Percentiles rank a stretch among this genome's conserved stretches.
These are phyloP conservation scores for Apamea anceps DNA, from an alignment of 2,888 invertebrate species.

Conservation along the genomic window DNA sequence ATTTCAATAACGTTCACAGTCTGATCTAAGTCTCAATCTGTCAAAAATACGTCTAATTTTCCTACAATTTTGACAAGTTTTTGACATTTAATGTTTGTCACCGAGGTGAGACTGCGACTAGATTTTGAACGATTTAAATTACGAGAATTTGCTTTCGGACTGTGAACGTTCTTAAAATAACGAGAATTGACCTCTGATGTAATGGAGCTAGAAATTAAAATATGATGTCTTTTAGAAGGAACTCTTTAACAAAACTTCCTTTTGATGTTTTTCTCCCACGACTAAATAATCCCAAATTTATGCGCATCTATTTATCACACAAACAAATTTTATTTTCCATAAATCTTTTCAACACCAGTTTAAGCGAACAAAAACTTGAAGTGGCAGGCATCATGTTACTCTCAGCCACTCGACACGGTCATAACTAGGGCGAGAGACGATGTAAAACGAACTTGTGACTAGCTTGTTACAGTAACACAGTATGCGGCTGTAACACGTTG, in stretches of 20 bases:
- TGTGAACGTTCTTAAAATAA: too few species aligned
- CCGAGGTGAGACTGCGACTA: too few species aligned
- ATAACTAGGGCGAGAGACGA: constrained; percentile 51
- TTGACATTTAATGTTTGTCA: too few species aligned
- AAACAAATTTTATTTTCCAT: constrained; percentile 21
- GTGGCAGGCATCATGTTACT: constrained; percentile 44
- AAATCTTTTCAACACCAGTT: constrained; percentile 26
- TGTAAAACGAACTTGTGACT: constrained; percentile 49
- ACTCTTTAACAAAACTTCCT: background rate
- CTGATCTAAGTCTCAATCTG: too few species aligned
- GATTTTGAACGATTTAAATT: too few species aligned
- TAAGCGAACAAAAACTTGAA: constrained; percentile 40
- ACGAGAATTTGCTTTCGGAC: too few species aligned
- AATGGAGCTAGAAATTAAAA: background rate
- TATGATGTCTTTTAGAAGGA: background rate
- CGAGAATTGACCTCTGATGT: too few species aligned
- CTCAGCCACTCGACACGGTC: constrained; percentile 45
- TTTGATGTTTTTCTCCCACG: background rate
- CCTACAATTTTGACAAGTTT: too few species aligned
- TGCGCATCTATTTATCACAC: background rate
- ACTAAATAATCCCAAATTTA: background rate
- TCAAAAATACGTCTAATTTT: too few species aligned
- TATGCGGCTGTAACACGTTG: constrained; percentile 10
- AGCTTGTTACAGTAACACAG: constrained; percentile 40
- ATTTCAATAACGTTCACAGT: too few species aligned